Evolutionary conservation across 2,888 invertebrate species (phyloP), one percentile per base, ranked within the genome.

Genomic region (Erpobdella octoculata): DNA sequence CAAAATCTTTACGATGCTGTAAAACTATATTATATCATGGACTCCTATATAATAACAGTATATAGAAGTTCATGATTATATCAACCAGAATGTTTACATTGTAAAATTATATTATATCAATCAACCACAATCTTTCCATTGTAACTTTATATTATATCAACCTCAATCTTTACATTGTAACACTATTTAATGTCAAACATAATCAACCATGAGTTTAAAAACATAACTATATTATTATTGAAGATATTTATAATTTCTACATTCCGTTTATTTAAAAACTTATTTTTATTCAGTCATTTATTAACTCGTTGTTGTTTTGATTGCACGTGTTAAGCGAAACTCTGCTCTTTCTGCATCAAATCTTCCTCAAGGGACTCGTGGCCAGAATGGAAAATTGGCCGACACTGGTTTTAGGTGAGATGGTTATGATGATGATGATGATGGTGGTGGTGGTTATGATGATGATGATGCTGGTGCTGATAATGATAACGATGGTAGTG

Each of bases 341-440:
- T 0, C 89, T 93, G 72, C 85, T 93, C 78, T 93, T 93, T 84
- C 87, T 93, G 33, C 93, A 93, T 83, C 93, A 93, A 85, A 93
- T 93, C 79, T 93, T 93, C 84, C 88, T 93, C 80, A 93, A 93
- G 83, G 93, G 93, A 41, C 87, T 93, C 62, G 91, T 91, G 4
- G 91, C 92, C 0, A 86, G 93, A 73, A 89, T 93, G 88, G 93
- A 93, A 83, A 91, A 89, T 73, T 93, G 93, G 93, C 93, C 93
- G 58, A 93, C 93, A 6, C 86, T 93, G 75, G 92, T 93, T 75
- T 86, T 93, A 84, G 92, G 92, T 91, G 85, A 86, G 81, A 74
- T 15, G 25, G 15, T 33, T 18, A 8, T 65, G 4, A 1, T 65
- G 65, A 65, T 37, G 65, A 65, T 37, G 65, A 65, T 37, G 65